Base-by-base conservation (phyloP, 2,797 vertebrate genomes). In the Bradypodion ventrale region DNA sequence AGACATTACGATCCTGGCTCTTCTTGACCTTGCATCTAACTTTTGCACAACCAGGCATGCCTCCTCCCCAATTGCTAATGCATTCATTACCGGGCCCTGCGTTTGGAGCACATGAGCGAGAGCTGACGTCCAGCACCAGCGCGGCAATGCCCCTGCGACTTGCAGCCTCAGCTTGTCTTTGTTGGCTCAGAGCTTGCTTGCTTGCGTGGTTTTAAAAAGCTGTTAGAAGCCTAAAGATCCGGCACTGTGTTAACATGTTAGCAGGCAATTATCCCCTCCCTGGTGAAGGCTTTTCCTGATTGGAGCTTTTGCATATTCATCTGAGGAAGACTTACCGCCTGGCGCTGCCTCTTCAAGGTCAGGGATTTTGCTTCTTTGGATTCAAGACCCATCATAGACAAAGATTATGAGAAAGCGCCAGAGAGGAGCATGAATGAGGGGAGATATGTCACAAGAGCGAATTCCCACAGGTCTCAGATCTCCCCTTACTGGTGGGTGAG, bases 331-430 rank as follows among this genome's bases (percentile, higher is more conserved):
- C 1, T 80, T 88, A 90, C 87, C 88, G 93, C 86, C 77, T 80
- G 78, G 88, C 87, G 89, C 91, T 90, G 88, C 87, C 90, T 93
- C 59, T 83, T 92, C 93, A 94, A 93, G 91, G 93, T 92, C 87
- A 82, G 90, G 91, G 86, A 92, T 62, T 93, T 91, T 87, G 42
- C 87, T 90, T 92, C 89, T 89, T 90, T 85, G 91, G 86, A 89
- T 91, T 92, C 87, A 91, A 88, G 93, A 90, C 90, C 91, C 90
- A 90, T 86, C 86, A 85, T 90, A 90, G 90, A 88, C 63, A 0
- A 75, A 91, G 91, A 92, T 92, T 93, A 92, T 81, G 69, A 89
- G 83, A 82, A 27, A 35, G 85, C 12, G 42, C 83, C 83, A 89
- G 85, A 59, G 12, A 42, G 37, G 42, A 23, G 4, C 32, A 29